Base-by-base conservation (phyloP, 2,888 invertebrate species). In the Pediacus dermestoides region DNA sequence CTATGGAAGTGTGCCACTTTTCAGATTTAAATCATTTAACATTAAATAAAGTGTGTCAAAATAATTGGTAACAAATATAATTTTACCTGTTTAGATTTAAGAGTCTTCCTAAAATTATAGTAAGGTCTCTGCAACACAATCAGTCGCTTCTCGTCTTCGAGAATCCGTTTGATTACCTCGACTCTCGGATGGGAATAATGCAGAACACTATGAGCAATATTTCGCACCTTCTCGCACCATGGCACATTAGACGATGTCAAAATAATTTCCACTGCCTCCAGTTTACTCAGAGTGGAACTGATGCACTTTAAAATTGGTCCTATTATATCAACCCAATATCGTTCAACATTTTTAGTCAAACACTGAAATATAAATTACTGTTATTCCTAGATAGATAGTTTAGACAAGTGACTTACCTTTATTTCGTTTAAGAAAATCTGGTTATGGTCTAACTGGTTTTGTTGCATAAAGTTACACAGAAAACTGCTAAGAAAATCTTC, bases 101-200 rank as follows among this genome's bases (percentile, higher is more conserved):
- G n/a, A n/a, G n/a, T n/a, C n/a, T n/a, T n/a, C n/a, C n/a, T n/a
- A n/a, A 68, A 60, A 25, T 64, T 62, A 41, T 70, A 70, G 13
- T 67, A 66, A 38, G 70, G 70, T 46, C 71, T 73, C 30, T 69
- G 71, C 23, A 73, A 54, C 26, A 75, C 63, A 10, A 70, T 51
- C 49, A 70, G 68, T 28, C 65, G 63, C 1, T 68, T 61, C 40
- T 74, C 69, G 16, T 63, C 58, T 33, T 65, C 65, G 22, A 65
- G 53, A 40, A 70, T 63, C 11, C 58, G 50, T 44, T 54, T 59
- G 26, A 75, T 68, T 41, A 63, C 52, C 11, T 52, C 43, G 3
- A 66, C 64, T 18, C 70, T 46, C 7, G 60, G 60, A 55, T 72
- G 71, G 8, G 6, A 16, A 39, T 58, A 55, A 30, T 56, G 43